Base-by-base conservation (phyloP, 2,113 vertebrate genomes). In the Ceuthmochares aereus region DNA sequence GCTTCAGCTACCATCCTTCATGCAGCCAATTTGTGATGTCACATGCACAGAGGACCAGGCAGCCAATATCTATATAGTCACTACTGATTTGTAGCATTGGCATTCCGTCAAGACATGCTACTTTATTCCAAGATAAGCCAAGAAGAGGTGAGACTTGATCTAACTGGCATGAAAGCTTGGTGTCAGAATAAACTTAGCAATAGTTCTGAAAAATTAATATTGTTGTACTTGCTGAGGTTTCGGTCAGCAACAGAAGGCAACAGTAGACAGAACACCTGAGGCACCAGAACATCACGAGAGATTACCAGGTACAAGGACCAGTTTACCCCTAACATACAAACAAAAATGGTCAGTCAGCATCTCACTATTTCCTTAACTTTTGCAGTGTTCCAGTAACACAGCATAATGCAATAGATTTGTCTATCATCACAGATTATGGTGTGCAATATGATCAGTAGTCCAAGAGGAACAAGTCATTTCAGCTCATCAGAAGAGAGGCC, bases 21-120 rank as follows among this genome's bases (percentile, higher is more conserved):
- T 0, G 0, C 43, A 64, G 43, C 60, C 82, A 68, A 0, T 14
- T 30, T 14, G 37, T 29, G 42, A 19, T 14, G 16, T 7, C n/a
- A 4, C 60, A 21, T 8, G 2, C 34, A 6, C 34, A 59, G 18
- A 26, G 45, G 29, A 37, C 8, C 3, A 1, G 11, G 37, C 56
- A 64, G 85, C 43, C 82, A 32, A 25, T 2, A 19, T 1, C 78
- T 67, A 5, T 0, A 0, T 3, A 3, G 12, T 21, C 37, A 51
- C 69, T 36, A 4, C 3, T 22, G 16, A 27, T 36, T 45, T 27
- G 8, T 1, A 60, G 67, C 6, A 40, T 0, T n/a, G 67, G 82
- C 82, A 42, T 37, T 55, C 56, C 22, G 47, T 49, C 69, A 37
- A 74, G 58, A 45, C n/a, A 12, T 0, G 1, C 21, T 51, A 62